Evolutionary conservation across 2,888 invertebrate genomes (phyloP).

Genomic region (Volucella zonaria): DNA sequence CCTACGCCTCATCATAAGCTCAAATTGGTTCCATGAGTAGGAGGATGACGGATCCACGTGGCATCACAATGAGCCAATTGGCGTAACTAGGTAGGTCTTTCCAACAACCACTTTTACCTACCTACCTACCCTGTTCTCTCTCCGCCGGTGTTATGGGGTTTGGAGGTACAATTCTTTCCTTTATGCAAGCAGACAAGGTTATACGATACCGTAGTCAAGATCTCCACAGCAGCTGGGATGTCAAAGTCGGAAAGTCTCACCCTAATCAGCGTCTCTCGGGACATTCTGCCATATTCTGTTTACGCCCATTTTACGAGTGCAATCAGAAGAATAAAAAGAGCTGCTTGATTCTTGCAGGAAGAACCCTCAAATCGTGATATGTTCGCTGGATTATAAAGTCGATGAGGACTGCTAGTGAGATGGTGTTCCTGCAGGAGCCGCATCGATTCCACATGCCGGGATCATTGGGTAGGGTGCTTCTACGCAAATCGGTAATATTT

Average conservation of each 20-base stretch:
- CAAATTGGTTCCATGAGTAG: no score
- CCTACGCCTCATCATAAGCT: no score
- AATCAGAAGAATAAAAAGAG: slow-evolving; percentile 95
- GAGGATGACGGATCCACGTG: no score
- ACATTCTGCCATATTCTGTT: slow-evolving; percentile 98
- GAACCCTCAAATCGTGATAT: slow-evolving; percentile 97
- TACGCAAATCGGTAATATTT: no score
- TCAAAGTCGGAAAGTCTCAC: slow-evolving; percentile 98
- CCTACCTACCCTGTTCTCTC: slow-evolving; percentile 89
- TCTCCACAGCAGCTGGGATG: slow-evolving; percentile 98
- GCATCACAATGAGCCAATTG: no score
- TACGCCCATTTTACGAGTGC: slow-evolving; percentile 99
- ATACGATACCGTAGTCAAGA: slow-evolving; percentile 97
- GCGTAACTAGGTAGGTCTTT: no score
- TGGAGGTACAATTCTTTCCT: slow-evolving; percentile 96
- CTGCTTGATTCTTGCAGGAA: slow-evolving; percentile 96
- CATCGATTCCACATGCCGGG: slow-evolving; percentile 69
- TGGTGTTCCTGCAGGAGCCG: slow-evolving; percentile 91
- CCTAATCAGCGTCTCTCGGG: slow-evolving; percentile 96
- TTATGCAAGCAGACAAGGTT: slow-evolving; percentile 96
- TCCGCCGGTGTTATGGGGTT: slow-evolving; percentile 94
- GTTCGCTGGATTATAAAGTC: slow-evolving; percentile 99
- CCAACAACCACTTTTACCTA: no score
- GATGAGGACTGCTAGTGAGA: slow-evolving; percentile 94
- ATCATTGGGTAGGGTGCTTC: no score